Evolutionary conservation across 2,888 invertebrate genomes (phyloP).

Genomic region (Acanthosepion pharaonis): DNA sequence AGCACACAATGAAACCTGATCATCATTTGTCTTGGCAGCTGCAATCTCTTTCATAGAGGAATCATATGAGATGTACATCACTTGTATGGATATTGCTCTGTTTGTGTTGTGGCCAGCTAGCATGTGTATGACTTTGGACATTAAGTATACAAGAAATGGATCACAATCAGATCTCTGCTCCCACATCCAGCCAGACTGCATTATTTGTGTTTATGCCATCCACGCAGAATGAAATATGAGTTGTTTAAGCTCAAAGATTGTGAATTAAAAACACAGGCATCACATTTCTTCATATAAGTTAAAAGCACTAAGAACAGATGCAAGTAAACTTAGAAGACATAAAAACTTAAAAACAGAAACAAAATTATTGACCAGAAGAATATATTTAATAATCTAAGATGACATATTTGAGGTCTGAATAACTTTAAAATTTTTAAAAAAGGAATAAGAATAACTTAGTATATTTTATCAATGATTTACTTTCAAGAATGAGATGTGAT

Average conservation of each 20-base stretch:
- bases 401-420: not conserved
- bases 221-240: not conserved
- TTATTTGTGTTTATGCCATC: not conserved
- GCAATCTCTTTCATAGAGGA: constrained; percentile 1
- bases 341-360: not conserved
- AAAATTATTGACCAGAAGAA: not conserved
- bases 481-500: too few species aligned
- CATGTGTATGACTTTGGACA: not conserved
- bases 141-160: constrained; percentile 22
- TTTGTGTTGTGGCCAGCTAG: not conserved
- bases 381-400: constrained; percentile 3
- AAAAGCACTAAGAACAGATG: not conserved
- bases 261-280: not conserved
- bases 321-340: not conserved
- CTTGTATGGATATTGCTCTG: constrained; percentile 14
- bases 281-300: not conserved
- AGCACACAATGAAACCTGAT: constrained; percentile 20
- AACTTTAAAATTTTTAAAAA: not conserved
- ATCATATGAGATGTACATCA: not conserved
- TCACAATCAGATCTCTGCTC: constrained; percentile 10
- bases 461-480: too few species aligned
- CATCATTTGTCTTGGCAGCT: constrained; percentile 33
- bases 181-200: not conserved
- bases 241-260: not conserved
- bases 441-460: too few species aligned